phyloP scores from a whole-genome alignment of 2,797 vertebrate genomes.

The Cossypha heuglini region DNA sequence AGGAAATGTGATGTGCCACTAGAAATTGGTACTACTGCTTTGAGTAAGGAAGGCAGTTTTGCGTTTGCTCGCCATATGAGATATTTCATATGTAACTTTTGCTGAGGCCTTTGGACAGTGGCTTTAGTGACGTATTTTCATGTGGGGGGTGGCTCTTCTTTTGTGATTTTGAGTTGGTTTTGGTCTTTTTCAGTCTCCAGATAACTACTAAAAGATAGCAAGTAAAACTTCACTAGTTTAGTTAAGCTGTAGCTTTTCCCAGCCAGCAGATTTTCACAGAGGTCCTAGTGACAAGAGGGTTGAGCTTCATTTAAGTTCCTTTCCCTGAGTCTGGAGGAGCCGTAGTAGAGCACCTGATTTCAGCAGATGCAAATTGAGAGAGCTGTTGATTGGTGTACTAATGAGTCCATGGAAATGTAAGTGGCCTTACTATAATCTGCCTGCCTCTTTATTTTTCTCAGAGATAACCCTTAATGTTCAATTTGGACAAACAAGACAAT shows the following conservation, averaged over 20 bases:
- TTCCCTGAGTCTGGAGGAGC: neutral
- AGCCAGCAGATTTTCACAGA: neutral
- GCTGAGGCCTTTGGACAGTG: neutral
- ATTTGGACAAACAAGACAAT: neutral
- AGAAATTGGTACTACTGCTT: neutral
- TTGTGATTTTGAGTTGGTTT: neutral
- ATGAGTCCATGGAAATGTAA: neutral
- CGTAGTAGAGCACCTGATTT: neutral
- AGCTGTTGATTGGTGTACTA: neutral
- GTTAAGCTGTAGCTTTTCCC: neutral
- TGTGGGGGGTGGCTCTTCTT: neutral
- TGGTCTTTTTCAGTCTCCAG: neutral
- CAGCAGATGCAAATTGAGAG: accelerated
- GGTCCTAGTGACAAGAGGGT: neutral
- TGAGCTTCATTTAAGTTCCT: neutral
- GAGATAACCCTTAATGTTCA: neutral
- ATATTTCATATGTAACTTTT: neutral
- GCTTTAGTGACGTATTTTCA: neutral
- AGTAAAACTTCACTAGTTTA: neutral
- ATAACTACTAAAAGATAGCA: neutral
- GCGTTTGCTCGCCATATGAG: neutral
- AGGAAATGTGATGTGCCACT: accelerated
- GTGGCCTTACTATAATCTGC: neutral
- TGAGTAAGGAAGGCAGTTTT: neutral
- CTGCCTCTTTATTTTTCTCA: neutral